A percentile compares a stretch with the other conserved stretches of the same genome.
phyloP scores from a whole-genome alignment of 1,140 invertebrate species.

The Marisa cornuarietis region DNA sequence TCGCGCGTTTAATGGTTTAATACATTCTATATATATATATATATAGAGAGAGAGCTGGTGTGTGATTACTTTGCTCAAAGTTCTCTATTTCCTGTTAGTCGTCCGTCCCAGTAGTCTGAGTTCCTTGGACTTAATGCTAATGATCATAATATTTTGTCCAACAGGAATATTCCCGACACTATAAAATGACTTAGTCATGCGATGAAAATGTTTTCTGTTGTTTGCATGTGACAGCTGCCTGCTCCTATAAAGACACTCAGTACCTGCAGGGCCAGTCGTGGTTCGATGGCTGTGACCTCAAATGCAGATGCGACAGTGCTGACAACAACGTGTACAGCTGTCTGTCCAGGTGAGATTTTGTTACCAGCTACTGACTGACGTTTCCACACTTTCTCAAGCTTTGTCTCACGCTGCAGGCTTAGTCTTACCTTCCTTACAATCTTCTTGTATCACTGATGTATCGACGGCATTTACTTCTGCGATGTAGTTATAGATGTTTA shows the following conservation, averaged over 20 bases:
- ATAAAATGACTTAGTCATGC: too few species aligned
- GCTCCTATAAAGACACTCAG: constrained; percentile 35
- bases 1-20: too few species aligned
- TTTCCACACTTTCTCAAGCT: neutral
- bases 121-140: too few species aligned
- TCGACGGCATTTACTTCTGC: neutral
- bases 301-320: constrained; percentile 42
- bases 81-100: too few species aligned
- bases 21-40: too few species aligned
- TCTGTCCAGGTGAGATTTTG: constrained; percentile 30
- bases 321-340: constrained; percentile 39
- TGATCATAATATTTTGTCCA: too few species aligned
- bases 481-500: neutral
- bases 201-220: neutral
- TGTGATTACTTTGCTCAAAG: too few species aligned
- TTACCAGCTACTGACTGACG: neutral
- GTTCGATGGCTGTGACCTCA: constrained; percentile 42
- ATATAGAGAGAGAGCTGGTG: too few species aligned
- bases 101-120: too few species aligned
- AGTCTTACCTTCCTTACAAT: neutral
- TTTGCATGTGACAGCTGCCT: constrained; percentile 24
- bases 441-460: neutral
- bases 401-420: too few species aligned
- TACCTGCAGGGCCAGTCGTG: constrained; percentile 45
- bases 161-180: too few species aligned